Base-by-base conservation (phyloP, 2,888 invertebrate species). In the Philereme transversata region DNA sequence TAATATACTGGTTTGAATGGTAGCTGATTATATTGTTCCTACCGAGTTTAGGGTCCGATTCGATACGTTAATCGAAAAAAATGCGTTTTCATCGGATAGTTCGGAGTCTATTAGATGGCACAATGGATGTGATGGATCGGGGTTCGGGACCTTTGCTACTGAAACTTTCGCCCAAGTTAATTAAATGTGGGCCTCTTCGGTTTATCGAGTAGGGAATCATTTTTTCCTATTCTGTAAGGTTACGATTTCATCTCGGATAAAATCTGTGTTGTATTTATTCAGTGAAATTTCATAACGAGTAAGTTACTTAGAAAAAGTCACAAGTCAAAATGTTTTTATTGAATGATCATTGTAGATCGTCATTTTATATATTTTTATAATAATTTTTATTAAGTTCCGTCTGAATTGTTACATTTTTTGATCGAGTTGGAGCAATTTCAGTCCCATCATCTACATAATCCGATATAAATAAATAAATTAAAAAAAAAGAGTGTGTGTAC, bases 21-120 rank as follows among this genome's bases (percentile, higher is more conserved):
- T 87, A 83, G 88, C 88, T 91, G 89, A 91, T 92, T 91, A 88
- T 90, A 90, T 91, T 92, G 90, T 92, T 88, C 90, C 82, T 83
- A 81, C 76, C 78, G 80, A 76, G 78, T 82, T 82, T 81, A 75
- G 87, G 84, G 84, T 77, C 72, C 79, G 81, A 88, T 90, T 89
- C 86, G 88, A 82, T 77, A 83, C 88, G 90, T 86, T 88, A 88
- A 89, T 91, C 87, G 85, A 84, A 84, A 86, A 84, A 90, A 86
- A 82, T 83, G 88, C 86, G 79, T 79, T 83, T 84, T 88, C 90
- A 89, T 88, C 75, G 78, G 82, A 86, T 84, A 83, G 83, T 63
- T 41, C 41, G 63, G 62, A 48, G 63, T 63, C 59, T 59, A 63
- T 63, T 63, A 57, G 52, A 59, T 41, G 36, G 56, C 52, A 63